Evolutionary conservation across 2,797 vertebrate genomes (phyloP), one percentile per base, ranked within the genome.

Genomic region (Girardinus metallicus): DNA sequence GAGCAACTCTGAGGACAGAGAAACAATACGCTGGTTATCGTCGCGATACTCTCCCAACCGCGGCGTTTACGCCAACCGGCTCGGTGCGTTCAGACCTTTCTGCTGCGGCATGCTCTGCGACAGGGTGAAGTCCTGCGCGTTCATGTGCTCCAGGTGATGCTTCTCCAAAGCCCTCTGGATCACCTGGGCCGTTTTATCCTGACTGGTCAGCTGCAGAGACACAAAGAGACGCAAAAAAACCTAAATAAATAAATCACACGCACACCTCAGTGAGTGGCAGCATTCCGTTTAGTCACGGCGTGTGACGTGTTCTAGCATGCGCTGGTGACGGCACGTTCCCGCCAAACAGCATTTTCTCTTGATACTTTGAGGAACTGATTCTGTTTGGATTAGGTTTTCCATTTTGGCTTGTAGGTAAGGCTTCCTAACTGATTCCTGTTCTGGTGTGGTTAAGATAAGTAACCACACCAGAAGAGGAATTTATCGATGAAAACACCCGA

Each of bases 181-280:
- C 86, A 97, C 97, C 0, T 95, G 90, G 7, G 95, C 90, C 1
- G 96, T 96, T 92, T 97, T 97, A 90, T 97, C 97, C 91, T 97
- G 97, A 80, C 96, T 97, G n/a, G 96, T 97, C 75, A 97, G 88
- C 97, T 97, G 80, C 60, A n/a, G 49, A 79, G 80, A 80, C 46
- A 86, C 13, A 87, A 77, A 84, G n/a, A 79, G 51, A 15, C 2
- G 71, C 0, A 23, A 66, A 21, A 21, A 46, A 13, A 43, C 10
- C 0, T 16, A 8, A 23, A 23, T 0, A 5, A 4, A 46, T 1
- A 43, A 0, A 39, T 1, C 4, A 21, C 21, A 53, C 51, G 74
- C 47, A 55, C 49, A 55, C 2, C 29, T 39, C 3, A 57, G 49
- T 47, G 11, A 23, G 29, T 57, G 23, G 57, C 47, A 15, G 6